A percentile compares a stretch with the other conserved stretches of the same genome.
Conservation (phyloP, 2,888 invertebrate species). For the Drosophila melanosoma region DNA sequence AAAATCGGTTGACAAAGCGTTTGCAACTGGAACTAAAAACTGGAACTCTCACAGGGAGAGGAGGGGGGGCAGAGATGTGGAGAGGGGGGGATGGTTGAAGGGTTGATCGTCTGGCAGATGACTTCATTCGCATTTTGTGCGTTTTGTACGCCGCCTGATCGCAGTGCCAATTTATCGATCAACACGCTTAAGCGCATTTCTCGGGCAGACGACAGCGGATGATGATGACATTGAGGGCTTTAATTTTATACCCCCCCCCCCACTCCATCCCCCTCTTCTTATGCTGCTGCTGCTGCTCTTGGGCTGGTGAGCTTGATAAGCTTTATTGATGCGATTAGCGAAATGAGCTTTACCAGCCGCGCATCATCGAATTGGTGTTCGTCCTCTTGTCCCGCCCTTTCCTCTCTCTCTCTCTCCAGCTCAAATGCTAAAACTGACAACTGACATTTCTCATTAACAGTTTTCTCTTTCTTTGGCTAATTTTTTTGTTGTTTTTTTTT, state of each 20-base stretch:
- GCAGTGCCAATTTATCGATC: slow-evolving; percentile 78
- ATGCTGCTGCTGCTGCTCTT: slow-evolving; percentile 1
- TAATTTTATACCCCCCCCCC: slow-evolving; percentile 42
- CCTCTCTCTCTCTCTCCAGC: neutral
- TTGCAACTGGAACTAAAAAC: slow-evolving; percentile 54
- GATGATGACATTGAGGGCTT: slow-evolving; percentile 66
- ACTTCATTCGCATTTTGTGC: slow-evolving; percentile 75
- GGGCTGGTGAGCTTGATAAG: slow-evolving; percentile 69
- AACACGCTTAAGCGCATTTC: slow-evolving; percentile 81
- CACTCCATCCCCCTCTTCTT: neutral
- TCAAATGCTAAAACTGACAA: slow-evolving; percentile 65
- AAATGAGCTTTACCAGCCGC: slow-evolving; percentile 73
- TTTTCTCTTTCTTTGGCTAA: slow-evolving; percentile 17
- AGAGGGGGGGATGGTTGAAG: neutral
- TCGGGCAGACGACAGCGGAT: slow-evolving; percentile 45
- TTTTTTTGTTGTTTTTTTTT: slow-evolving; percentile 16
- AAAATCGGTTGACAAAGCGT: slow-evolving; percentile 79
- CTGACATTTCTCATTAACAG: slow-evolving; percentile 81
- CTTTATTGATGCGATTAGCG: slow-evolving; percentile 81
- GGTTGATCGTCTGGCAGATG: slow-evolving; percentile 59
- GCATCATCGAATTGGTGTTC: slow-evolving; percentile 26
- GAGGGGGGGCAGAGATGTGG: no score
- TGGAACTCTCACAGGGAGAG: slow-evolving; percentile 21
- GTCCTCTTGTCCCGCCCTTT: slow-evolving; percentile 6
- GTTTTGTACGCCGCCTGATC: slow-evolving; percentile 60